A percentile compares a stretch with the other conserved stretches of the same genome.
These are phyloP conservation scores for Albula goreensis DNA, from an alignment of 2,113 vertebrate species.

Conservation along the genomic window DNA sequence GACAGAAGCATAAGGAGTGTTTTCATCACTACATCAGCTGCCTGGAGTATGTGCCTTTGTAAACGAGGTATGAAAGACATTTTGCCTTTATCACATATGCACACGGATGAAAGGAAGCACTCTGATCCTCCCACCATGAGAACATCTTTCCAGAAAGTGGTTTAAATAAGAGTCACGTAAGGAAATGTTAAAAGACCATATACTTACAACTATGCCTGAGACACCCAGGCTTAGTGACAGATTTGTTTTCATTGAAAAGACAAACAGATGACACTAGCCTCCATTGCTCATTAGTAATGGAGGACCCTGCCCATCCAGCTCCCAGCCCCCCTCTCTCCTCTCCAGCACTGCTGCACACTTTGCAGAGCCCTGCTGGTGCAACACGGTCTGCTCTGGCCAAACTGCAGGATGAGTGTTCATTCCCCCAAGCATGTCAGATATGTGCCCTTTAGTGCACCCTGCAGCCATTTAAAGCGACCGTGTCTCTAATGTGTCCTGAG, in stretches of 20 bases:
- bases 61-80: not conserved
- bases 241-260: not conserved
- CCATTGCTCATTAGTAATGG: not conserved
- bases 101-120: not conserved
- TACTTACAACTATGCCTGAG: not conserved
- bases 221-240: not conserved
- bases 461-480: conserved; percentile 18
- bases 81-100: not conserved
- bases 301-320: not conserved
- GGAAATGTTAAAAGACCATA: not conserved
- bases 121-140: not conserved
- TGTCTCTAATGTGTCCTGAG: not conserved
- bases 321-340: not conserved
- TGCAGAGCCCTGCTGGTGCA: not conserved
- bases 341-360: not conserved
- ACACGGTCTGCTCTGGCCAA: not conserved
- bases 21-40: conserved; percentile 13
- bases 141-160: not conserved
- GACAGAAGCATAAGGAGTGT: not conserved
- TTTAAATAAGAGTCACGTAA: not conserved
- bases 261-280: not conserved
- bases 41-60: not conserved
- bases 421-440: not conserved
- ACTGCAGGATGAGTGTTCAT: not conserved
- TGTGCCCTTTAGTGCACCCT: conserved; percentile 13